Percentiles rank a stretch among this genome's conserved stretches.
Evolutionary conservation across 2,113 vertebrate species (phyloP).

Genomic region (Engystomops pustulosus): DNA sequence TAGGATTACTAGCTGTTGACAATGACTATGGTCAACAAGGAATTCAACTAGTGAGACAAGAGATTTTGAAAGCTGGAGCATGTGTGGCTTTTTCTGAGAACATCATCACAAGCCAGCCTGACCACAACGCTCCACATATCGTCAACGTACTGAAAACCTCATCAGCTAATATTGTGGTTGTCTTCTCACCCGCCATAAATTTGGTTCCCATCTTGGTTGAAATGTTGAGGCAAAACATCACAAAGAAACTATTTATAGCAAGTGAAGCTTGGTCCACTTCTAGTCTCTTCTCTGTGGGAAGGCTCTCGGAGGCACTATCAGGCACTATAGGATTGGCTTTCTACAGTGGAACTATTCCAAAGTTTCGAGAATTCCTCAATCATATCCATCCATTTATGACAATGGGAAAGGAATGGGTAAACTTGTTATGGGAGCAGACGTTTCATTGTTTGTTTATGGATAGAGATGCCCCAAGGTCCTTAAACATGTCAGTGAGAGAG

Average conservation of each 20-base stretch:
- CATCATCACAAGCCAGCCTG: slow-evolving; percentile 28
- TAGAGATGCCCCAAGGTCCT: background rate
- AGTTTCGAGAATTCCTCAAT: slow-evolving; percentile 46
- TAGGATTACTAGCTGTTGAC: slow-evolving; percentile 72
- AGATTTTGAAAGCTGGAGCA: slow-evolving; percentile 34
- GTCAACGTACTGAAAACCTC: slow-evolving; percentile 26
- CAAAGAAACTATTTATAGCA: slow-evolving; percentile 59
- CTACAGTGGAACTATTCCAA: slow-evolving; percentile 18
- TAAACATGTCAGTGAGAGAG: background rate
- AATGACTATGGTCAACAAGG: slow-evolving; percentile 71
- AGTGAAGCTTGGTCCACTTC: slow-evolving; percentile 11
- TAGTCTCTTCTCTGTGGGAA: background rate
- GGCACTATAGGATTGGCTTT: slow-evolving; percentile 61
- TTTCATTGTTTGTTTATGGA: background rate
- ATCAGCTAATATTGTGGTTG: slow-evolving; percentile 47
- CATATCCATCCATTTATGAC: background rate
- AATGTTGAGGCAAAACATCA: slow-evolving; percentile 46
- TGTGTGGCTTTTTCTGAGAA: slow-evolving; percentile 41
- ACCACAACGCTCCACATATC: slow-evolving; percentile 18
- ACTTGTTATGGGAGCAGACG: slow-evolving; percentile 35
- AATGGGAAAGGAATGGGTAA: slow-evolving; percentile 10
- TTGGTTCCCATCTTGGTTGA: slow-evolving; percentile 47
- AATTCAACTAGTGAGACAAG: slow-evolving; percentile 23
- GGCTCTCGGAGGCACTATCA: slow-evolving; percentile 13
- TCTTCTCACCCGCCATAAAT: slow-evolving; percentile 44